Conservation (phyloP, 2,113 vertebrate species). For the Rhea americana region DNA sequence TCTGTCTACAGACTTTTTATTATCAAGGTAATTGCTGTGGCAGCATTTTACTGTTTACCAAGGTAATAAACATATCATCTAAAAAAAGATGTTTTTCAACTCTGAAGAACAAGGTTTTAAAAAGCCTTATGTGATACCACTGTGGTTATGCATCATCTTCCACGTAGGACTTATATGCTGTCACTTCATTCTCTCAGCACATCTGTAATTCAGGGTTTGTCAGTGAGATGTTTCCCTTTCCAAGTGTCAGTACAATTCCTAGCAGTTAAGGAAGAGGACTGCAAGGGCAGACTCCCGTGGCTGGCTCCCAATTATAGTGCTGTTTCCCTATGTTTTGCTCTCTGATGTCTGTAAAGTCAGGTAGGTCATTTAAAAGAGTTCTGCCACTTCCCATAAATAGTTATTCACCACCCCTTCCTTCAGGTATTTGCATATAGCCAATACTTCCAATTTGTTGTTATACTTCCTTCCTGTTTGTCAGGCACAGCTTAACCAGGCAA, state of each 20-base stretch:
- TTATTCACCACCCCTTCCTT: slow-evolving; percentile 31
- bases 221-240: background rate
- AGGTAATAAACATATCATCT: slow-evolving; percentile 73
- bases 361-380: background rate
- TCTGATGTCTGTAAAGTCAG: background rate
- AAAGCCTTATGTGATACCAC: background rate
- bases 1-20: slow-evolving; percentile 83
- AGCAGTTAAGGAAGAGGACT: background rate
- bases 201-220: background rate
- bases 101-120: slow-evolving; percentile 46
- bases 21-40: slow-evolving; percentile 79
- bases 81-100: slow-evolving; percentile 80
- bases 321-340: background rate
- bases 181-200: background rate
- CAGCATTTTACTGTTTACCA: slow-evolving; percentile 80
- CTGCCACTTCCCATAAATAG: background rate
- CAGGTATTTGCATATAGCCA: slow-evolving; percentile 52
- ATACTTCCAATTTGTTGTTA: background rate
- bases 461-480: background rate
- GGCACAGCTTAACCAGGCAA: background rate
- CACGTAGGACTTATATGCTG: background rate
- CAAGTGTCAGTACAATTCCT: background rate
- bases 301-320: background rate
- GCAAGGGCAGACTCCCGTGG: background rate
- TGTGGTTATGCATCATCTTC: slow-evolving; percentile 17